Base-by-base conservation (phyloP, 2,888 invertebrate genomes). In the Pegoplata infirma region DNA sequence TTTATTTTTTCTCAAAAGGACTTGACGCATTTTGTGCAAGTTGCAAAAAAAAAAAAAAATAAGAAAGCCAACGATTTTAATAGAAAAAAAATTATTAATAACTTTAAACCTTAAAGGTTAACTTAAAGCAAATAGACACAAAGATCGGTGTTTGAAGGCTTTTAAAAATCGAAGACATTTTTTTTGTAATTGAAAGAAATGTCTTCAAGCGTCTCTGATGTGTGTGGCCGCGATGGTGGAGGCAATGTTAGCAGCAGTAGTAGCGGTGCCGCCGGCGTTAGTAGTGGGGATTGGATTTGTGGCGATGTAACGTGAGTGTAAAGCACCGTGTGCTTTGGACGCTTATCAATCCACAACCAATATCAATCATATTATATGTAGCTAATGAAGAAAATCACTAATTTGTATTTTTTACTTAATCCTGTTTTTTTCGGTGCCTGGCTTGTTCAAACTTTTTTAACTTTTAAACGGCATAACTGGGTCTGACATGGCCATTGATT, bases 231-330 rank as follows among this genome's bases (percentile, higher is more conserved):
- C 46, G 63, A 66, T 53, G 63, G 64, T 46, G 59, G 77, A 36
- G 63, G 71, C 16, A 61, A 56, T 67, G 68, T 58, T 73, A 80
- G 72, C 44, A 63, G 71, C 49, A 67, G 63, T 49, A 63, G 32
- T 16, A 55, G 56, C 55, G 73, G 51, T 17, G 68, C 28, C 28
- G 72, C 46, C 68, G 75, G 49, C 77, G 55, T 46, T 16, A 53
- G 58, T 51, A 75, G 64, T 61, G 23, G 84, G 80, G 86, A 86
- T 81, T 86, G 86, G 86, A 85, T 83, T 81, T 86, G 86, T 83
- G 83, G 84, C 81, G 86, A 86, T 84, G 82, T 82, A 83, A 86
- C 89, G 89, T 89, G 89, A 89, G 89, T 88, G 89, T 86, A 76
- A 69, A 76, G 75, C 75, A 76, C 58, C 86, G 71, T 66, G 44